These are phyloP conservation scores for Sinotaia quadrata DNA, from an alignment of 2,888 invertebrate species.

Conservation along the genomic window DNA sequence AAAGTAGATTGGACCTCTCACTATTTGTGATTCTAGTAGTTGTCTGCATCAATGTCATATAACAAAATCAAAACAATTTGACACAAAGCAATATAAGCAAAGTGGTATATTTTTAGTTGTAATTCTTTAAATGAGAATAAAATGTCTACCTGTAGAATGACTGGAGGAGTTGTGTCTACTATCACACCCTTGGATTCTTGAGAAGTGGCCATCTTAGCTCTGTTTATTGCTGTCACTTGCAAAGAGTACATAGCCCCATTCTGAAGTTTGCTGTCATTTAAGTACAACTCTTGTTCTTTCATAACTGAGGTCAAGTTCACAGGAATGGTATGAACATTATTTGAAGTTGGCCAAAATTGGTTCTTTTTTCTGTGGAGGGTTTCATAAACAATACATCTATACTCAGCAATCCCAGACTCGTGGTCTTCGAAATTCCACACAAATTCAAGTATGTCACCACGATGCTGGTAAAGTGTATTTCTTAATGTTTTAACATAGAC, in stretches of 20 bases:
- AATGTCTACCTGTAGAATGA: slow-evolving; percentile 33
- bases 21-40: no score
- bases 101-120: no score
- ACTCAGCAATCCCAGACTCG: slow-evolving; percentile 29
- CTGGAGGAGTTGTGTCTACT: slow-evolving; percentile 53
- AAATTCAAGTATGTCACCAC: slow-evolving; percentile 14
- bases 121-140: no score
- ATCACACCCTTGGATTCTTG: slow-evolving; percentile 49
- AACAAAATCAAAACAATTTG: no score
- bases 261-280: slow-evolving; percentile 2
- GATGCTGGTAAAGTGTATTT: slow-evolving; percentile 4
- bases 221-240: slow-evolving; percentile 39
- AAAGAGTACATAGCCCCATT: slow-evolving; percentile 39
- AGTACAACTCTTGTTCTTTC: not conserved
- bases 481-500: not conserved
- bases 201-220: slow-evolving; percentile 30
- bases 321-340: not conserved
- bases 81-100: no score
- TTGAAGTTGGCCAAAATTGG: slow-evolving; percentile 4
- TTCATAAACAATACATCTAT: slow-evolving; percentile 20
- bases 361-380: not conserved
- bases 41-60: no score
- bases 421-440: slow-evolving; percentile 26
- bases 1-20: no score
- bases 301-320: slow-evolving; percentile 8